Evolutionary conservation across 2,888 invertebrate species (phyloP), one percentile per base, ranked within the genome.

Genomic region (Archaeoteleia sp.): DNA sequence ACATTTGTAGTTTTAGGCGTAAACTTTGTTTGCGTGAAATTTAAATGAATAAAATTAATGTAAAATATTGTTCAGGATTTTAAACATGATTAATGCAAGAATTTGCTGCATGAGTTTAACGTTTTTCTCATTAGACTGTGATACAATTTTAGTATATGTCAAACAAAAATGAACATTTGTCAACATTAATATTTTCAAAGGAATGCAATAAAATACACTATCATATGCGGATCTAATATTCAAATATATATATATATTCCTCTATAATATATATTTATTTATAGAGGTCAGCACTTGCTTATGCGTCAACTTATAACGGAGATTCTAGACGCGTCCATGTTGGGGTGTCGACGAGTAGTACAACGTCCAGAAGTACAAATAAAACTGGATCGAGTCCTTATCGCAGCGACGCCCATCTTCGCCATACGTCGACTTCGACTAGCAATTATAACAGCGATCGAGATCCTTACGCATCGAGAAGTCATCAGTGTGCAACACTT

Each of bases 321-420:
- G 90, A 90, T 40, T 89, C 90, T 15, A 87, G 89, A 29, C 86
- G 92, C 72, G 87, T 94, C 40, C 93, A 95, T 82, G 92, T 96
- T 67, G 97, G 97, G 23, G 96, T 97, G 74, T 96, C 97, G 7
- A 95, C 96, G 0, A 96, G 96, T 0, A 96, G 96, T 63, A 97
- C 97, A 0, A 97, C 97, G 0, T 96, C 96, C 0, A 88, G 96
- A 70, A 96, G 96, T 20, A 97, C 97, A 0, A 96, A 95, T 42
- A 97, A 97, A 85, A 97, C 97, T 8, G 94, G 95, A 76, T 95
- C 96, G 17, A 95, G 96, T 84, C 95, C 96, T 6, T 97, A 96
- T 81, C 90, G 93, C 74, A 94, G 95, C 80, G 95, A 95, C 75
- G 92, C 93, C 0, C 95, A 95, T 76, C 86, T 95, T 8, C 88